These are phyloP conservation scores for Hetaerina titia DNA, from an alignment of 2,888 invertebrate genomes.

Conservation along the genomic window DNA sequence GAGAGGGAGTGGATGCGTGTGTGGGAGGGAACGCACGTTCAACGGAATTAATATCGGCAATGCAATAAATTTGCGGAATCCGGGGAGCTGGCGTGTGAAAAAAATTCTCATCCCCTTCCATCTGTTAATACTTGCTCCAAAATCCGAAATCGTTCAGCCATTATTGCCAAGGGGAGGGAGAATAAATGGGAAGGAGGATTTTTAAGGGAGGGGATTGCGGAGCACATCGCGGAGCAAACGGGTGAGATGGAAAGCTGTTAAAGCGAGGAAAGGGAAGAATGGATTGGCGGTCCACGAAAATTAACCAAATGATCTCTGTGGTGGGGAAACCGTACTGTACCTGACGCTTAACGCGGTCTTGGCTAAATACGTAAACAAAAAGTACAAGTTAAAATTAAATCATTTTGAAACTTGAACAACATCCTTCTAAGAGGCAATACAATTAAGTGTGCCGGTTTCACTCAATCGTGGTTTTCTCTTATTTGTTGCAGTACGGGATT, in stretches of 20 bases:
- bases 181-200: not conserved
- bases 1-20: not conserved
- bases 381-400: too few species aligned
- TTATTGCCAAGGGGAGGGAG: not conserved
- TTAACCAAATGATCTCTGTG: not conserved
- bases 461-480: too few species aligned
- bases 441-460: too few species aligned
- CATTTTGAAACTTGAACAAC: too few species aligned
- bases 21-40: not conserved
- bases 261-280: not conserved
- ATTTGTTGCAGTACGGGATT: too few species aligned
- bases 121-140: constrained; percentile 5
- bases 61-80: constrained; percentile 32
- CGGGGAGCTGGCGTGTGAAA: not conserved
- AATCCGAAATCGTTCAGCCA: not conserved
- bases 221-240: not conserved
- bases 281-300: not conserved
- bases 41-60: constrained; percentile 2
- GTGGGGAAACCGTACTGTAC: not conserved
- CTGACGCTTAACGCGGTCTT: not conserved
- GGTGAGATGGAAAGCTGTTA: not conserved
- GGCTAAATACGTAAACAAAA: too few species aligned
- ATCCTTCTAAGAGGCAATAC: too few species aligned
- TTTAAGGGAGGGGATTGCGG: not conserved
- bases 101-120: not conserved